Percentiles rank a stretch among this genome's conserved stretches.
phyloP scores from a whole-genome alignment of 2,888 invertebrate genomes.

The Philereme transversata region DNA sequence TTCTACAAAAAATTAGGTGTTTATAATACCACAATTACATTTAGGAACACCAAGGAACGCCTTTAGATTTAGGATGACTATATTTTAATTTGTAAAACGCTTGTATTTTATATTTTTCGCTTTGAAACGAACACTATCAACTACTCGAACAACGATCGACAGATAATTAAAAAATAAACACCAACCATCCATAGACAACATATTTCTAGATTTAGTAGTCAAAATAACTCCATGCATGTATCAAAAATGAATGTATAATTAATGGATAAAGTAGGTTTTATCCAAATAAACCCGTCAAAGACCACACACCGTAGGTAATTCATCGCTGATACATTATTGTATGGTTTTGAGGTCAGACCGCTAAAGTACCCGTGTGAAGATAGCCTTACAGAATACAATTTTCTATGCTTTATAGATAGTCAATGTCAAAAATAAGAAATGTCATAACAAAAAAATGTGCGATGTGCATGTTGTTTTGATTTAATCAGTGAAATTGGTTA shows the following conservation, averaged over 20 bases:
- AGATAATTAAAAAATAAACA: constrained; percentile 23
- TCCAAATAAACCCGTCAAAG: too few species aligned
- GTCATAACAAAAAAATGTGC: constrained; percentile 49
- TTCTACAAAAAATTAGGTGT: constrained; percentile 35
- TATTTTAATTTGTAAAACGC: background rate
- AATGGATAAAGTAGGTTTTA: too few species aligned
- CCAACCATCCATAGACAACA: constrained; percentile 20
- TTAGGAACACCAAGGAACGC: constrained; percentile 28
- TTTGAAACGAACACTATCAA: constrained; percentile 11
- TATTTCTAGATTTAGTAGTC: background rate
- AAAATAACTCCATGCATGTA: too few species aligned
- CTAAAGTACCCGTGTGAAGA: too few species aligned
- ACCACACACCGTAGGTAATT: too few species aligned
- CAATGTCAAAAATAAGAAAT: constrained; percentile 14
- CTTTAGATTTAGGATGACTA: constrained; percentile 26
- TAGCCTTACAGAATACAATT: too few species aligned
- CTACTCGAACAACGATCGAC: constrained; percentile 6
- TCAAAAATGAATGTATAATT: too few species aligned
- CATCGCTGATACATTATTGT: too few species aligned
- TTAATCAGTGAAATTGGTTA: constrained; percentile 26
- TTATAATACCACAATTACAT: constrained; percentile 30
- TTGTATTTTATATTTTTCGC: constrained; percentile 2
- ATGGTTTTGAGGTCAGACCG: too few species aligned
- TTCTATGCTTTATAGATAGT: background rate
- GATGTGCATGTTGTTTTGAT: constrained; percentile 2